A percentile compares a stretch with the other conserved stretches of the same genome.
Evolutionary conservation across 2,797 vertebrate genomes (phyloP).

Genomic region (Malurus leucopterus): DNA sequence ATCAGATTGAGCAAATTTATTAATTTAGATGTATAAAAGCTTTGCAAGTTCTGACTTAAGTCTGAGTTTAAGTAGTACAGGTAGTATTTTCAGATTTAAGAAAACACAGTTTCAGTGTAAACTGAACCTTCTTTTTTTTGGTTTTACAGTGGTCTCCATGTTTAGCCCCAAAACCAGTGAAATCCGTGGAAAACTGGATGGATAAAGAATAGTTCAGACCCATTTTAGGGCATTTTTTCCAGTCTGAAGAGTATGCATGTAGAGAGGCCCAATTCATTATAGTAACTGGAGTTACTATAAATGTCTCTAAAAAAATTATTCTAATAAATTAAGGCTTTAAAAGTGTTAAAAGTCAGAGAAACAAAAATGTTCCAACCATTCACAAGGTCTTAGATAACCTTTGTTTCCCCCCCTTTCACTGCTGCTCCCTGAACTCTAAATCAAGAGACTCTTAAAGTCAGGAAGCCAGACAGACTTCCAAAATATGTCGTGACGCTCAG

Average conservation of each 20-base stretch:
- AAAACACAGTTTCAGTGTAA: background rate
- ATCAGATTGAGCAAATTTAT: background rate
- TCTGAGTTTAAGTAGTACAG: background rate
- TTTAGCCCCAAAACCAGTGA: background rate
- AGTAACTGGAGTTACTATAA: background rate
- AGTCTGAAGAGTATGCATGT: background rate
- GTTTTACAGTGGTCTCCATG: background rate
- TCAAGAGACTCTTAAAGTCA: constrained; percentile 74
- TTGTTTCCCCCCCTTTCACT: constrained; percentile 44
- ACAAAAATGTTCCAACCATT: background rate
- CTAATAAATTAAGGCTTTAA: background rate
- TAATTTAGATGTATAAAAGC: background rate
- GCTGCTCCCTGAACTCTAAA: constrained; percentile 60
- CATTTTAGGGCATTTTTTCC: background rate
- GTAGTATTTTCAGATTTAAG: background rate
- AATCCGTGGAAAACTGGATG: background rate
- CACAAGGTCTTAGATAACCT: constrained; percentile 35
- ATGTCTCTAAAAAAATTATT: background rate
- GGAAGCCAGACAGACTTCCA: constrained; percentile 78
- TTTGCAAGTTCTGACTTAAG: background rate
- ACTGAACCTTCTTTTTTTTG: background rate
- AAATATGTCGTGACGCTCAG: constrained; percentile 69
- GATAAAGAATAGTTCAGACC: background rate
- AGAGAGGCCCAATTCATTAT: background rate
- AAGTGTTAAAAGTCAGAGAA: background rate